Conservation (phyloP, 1,140 invertebrate species). For the Drosophila serrata region DNA sequence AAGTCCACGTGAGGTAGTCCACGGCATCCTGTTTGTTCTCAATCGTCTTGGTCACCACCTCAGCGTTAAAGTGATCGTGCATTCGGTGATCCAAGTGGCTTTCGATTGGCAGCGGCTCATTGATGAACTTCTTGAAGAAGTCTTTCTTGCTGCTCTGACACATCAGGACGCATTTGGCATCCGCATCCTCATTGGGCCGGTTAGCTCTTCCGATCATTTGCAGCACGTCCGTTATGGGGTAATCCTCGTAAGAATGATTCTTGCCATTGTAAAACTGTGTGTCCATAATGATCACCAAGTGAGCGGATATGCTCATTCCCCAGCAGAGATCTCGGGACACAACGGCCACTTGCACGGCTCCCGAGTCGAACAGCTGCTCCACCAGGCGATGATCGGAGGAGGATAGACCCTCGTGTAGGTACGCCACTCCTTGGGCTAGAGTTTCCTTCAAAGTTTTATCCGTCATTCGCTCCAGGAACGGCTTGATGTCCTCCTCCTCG, state of each 20-base stretch:
- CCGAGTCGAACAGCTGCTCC: constrained; percentile 96
- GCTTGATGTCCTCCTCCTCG: constrained; percentile 93
- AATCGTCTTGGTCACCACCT: constrained; percentile 99
- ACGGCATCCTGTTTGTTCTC: constrained; percentile 99
- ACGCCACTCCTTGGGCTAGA: constrained; percentile 96
- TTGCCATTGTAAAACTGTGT: constrained; percentile 99
- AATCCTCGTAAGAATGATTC: constrained; percentile 97
- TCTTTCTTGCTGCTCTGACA: constrained; percentile 99
- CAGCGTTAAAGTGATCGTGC: constrained; percentile 99
- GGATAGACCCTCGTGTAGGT: constrained; percentile 97
- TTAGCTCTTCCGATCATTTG: constrained; percentile 98
- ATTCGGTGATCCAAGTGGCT: constrained; percentile 98
- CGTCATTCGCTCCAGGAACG: constrained; percentile 93
- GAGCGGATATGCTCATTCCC: constrained; percentile 94
- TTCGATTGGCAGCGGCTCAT: constrained; percentile 99
- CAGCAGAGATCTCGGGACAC: constrained; percentile 96
- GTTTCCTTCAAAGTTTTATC: constrained; percentile 96
- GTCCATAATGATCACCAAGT: constrained; percentile 98
- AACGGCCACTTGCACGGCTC: constrained; percentile 97
- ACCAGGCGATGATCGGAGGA: constrained; percentile 94
- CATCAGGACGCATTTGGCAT: constrained; percentile 98
- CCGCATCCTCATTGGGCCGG: constrained; percentile 95
- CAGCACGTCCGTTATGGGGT: constrained; percentile 98
- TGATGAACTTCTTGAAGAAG: constrained; percentile 99
- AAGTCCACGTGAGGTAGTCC: constrained; percentile 99